Conservation (phyloP, 2,888 invertebrate genomes). For the Perizoma affinitatum region DNA sequence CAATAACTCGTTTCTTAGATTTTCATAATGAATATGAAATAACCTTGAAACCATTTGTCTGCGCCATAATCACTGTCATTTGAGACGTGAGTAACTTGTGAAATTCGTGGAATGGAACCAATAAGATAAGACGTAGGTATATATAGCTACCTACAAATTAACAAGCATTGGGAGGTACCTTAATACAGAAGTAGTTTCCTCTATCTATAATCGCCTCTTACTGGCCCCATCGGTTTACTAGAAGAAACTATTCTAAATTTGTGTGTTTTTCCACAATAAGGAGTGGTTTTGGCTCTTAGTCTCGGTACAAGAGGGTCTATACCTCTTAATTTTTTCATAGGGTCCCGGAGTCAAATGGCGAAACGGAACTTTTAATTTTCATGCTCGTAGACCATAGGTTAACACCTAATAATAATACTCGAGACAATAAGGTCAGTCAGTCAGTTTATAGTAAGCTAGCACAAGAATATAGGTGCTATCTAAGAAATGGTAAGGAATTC, state of each 20-base stretch:
- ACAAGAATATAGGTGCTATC: conserved; percentile 54
- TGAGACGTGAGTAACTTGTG: conserved; percentile 11
- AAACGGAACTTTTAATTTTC: no score
- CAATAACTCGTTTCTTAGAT: background rate
- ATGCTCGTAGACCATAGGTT: no score
- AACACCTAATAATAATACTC: no score
- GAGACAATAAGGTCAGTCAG: no score
- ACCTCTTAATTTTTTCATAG: no score
- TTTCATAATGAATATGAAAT: conserved; percentile 5
- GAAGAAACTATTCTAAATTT: no score
- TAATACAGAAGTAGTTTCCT: conserved; percentile 7
- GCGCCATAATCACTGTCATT: conserved; percentile 10
- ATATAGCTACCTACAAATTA: background rate
- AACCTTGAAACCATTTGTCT: conserved; percentile 10
- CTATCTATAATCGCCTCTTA: no score
- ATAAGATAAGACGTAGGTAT: conserved; percentile 8
- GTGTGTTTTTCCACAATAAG: no score
- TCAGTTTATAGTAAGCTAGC: conserved; percentile 42
- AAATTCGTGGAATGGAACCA: conserved; percentile 13
- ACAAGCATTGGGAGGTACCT: conserved; percentile 19
- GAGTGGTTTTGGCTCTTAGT: no score
- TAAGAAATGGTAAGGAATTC: conserved; percentile 62
- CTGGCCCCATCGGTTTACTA: no score
- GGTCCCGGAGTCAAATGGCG: no score
- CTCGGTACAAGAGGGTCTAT: no score